These are phyloP conservation scores for Mugil cephalus DNA, from an alignment of 2,113 vertebrate species.

Conservation along the genomic window DNA sequence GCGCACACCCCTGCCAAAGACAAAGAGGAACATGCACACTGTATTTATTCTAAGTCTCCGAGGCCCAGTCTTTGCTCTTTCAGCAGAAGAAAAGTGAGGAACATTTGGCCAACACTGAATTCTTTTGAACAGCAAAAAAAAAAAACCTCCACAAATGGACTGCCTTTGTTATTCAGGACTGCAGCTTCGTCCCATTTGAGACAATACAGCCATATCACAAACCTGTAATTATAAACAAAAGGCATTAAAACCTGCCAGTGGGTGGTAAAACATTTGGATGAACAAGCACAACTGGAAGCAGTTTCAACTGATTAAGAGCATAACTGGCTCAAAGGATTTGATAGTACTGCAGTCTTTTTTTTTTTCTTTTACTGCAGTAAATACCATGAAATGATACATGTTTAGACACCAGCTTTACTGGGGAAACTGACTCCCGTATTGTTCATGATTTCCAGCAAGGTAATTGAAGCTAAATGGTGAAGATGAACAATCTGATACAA, in stretches of 20 bases:
- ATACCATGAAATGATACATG: slow-evolving; percentile 20
- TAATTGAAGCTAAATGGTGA: slow-evolving; percentile 32
- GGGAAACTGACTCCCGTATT: slow-evolving; percentile 18
- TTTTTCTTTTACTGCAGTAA: background rate
- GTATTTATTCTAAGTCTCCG: slow-evolving; percentile 14
- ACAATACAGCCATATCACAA: slow-evolving; percentile 58
- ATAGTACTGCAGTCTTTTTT: background rate
- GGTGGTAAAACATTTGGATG: background rate
- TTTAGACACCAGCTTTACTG: slow-evolving; percentile 20
- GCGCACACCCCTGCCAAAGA: slow-evolving; percentile 21
- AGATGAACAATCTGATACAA: slow-evolving; percentile 38
- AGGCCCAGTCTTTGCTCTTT: slow-evolving; percentile 14
- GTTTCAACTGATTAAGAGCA: slow-evolving; percentile 8
- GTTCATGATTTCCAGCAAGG: slow-evolving; percentile 32
- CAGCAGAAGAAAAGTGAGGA: slow-evolving; percentile 11
- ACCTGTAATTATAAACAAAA: slow-evolving; percentile 51
- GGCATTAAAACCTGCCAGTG: slow-evolving; percentile 10
- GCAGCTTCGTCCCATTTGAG: slow-evolving; percentile 14
- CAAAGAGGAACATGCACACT: slow-evolving; percentile 18
- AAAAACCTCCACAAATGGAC: slow-evolving; percentile 62
- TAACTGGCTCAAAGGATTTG: slow-evolving; percentile 14
- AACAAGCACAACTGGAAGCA: slow-evolving; percentile 17
- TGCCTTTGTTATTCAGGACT: slow-evolving; percentile 46
- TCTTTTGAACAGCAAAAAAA: slow-evolving; percentile 15
- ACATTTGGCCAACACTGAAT: slow-evolving; percentile 42